These are phyloP conservation scores for Melozone crissalis DNA, from an alignment of 2,113 vertebrate genomes.

Conservation along the genomic window DNA sequence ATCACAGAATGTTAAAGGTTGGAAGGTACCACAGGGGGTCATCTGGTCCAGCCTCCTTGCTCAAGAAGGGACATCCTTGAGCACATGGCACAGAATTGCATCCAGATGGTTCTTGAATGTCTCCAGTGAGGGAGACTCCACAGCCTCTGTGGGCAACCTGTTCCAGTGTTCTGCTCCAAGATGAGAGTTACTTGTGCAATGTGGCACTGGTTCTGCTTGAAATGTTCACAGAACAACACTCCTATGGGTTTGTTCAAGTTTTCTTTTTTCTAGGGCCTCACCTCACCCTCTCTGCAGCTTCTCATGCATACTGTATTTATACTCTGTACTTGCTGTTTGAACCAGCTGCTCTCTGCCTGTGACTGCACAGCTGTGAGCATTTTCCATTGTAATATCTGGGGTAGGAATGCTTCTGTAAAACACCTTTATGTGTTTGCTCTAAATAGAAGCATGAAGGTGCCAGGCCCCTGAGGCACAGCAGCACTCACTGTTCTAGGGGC, in stretches of 20 bases:
- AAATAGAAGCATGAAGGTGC: neutral
- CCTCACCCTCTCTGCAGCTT: neutral
- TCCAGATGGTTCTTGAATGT: neutral
- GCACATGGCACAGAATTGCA: neutral
- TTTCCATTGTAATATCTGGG: neutral
- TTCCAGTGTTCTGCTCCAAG: neutral
- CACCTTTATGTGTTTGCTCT: neutral
- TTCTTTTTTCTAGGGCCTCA: neutral
- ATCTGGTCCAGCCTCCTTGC: neutral
- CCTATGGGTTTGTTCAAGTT: neutral
- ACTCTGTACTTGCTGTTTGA: neutral
- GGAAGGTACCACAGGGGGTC: neutral
- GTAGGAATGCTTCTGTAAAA: neutral
- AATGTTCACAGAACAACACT: neutral
- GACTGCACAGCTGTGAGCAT: neutral
- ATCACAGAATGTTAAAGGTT: neutral
- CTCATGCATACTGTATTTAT: neutral
- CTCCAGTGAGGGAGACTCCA: neutral
- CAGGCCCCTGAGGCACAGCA: neutral
- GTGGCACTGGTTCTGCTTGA: neutral
- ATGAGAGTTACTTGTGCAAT: fast-evolving
- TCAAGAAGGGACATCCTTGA: neutral
- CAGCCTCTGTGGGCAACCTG: neutral
- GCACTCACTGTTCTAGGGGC: fast-evolving
- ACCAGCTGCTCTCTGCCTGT: neutral